A percentile compares a stretch with the other conserved stretches of the same genome.
Conservation (phyloP, 2,888 invertebrate species). For the Phengaris arion region DNA sequence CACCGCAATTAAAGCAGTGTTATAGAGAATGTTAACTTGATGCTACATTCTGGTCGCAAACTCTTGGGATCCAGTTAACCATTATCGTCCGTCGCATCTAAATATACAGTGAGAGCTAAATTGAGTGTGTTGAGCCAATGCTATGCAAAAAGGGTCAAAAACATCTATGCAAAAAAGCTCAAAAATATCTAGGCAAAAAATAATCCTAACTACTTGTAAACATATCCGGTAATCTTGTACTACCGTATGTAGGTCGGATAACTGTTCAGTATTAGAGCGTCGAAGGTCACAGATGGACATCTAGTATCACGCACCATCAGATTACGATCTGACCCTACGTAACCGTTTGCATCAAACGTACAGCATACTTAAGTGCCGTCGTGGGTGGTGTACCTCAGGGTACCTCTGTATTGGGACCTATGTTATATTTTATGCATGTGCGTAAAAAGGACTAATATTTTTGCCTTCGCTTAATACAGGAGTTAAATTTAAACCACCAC, state of each 20-base stretch:
- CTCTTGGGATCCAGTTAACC: neutral
- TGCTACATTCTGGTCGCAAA: neutral
- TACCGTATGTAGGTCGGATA: slow-evolving; percentile 3
- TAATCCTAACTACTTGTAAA: too few relatives aligned
- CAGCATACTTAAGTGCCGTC: slow-evolving; percentile 26
- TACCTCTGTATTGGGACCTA: neutral
- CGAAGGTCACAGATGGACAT: slow-evolving; percentile 21
- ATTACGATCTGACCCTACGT: slow-evolving; percentile 27
- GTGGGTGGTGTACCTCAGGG: slow-evolving; percentile 22
- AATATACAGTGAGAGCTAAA: too few relatives aligned
- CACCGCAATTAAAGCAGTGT: slow-evolving; percentile 5
- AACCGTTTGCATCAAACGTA: slow-evolving; percentile 21
- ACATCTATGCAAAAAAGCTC: too few relatives aligned
- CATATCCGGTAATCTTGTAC: neutral
- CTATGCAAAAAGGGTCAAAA: too few relatives aligned
- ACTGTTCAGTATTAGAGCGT: slow-evolving; percentile 22
- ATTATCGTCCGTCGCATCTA: too few relatives aligned
- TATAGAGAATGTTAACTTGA: neutral
- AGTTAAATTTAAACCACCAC: too few relatives aligned
- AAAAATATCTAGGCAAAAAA: too few relatives aligned
- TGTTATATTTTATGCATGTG: neutral
- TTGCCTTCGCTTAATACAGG: too few relatives aligned
- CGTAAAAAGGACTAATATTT: neutral
- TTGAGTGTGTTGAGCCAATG: too few relatives aligned
- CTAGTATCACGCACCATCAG: slow-evolving; percentile 28